Evolutionary conservation across 2,113 vertebrate genomes (phyloP).

Genomic region (Chrysemys picta): DNA sequence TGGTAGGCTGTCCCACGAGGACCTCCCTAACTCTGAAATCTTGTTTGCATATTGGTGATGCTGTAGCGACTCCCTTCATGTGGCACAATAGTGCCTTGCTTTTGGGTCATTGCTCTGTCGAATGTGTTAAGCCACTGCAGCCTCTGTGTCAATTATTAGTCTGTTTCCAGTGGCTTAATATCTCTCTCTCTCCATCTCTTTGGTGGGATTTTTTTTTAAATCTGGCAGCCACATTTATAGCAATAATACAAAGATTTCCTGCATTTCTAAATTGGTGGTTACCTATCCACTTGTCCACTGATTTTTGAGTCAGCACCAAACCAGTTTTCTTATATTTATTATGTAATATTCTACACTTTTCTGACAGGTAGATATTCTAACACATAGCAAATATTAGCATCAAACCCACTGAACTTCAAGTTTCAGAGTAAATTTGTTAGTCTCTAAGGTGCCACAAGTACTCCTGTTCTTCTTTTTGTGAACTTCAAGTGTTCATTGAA

Average conservation of each 20-base stretch:
- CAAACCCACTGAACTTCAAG: not conserved
- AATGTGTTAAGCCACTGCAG: too few species aligned
- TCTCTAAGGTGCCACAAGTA: too few species aligned
- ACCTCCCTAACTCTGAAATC: not conserved
- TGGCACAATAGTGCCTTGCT: not conserved
- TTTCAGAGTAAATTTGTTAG: too few species aligned
- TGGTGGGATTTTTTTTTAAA: not conserved
- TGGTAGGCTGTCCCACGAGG: not conserved
- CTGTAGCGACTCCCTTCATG: not conserved
- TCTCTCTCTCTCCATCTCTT: not conserved
- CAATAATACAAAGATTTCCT: not conserved
- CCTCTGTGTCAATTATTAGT: not conserved
- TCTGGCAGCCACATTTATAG: not conserved
- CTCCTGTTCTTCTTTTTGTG: too few species aligned
- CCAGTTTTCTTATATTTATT: not conserved
- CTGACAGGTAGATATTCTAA: not conserved
- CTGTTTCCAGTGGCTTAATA: not conserved
- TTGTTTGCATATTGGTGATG: not conserved
- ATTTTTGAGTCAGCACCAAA: not conserved
- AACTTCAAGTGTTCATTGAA: not conserved
- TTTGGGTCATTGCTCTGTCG: not conserved
- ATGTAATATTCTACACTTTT: not conserved
- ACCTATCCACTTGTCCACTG: not conserved
- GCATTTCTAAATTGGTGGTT: not conserved
- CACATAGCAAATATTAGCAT: not conserved